Evolutionary conservation across 1,140 invertebrate genomes (phyloP), one percentile per base, ranked within the genome.

Genomic region (Philotrypesis tridentata): DNA sequence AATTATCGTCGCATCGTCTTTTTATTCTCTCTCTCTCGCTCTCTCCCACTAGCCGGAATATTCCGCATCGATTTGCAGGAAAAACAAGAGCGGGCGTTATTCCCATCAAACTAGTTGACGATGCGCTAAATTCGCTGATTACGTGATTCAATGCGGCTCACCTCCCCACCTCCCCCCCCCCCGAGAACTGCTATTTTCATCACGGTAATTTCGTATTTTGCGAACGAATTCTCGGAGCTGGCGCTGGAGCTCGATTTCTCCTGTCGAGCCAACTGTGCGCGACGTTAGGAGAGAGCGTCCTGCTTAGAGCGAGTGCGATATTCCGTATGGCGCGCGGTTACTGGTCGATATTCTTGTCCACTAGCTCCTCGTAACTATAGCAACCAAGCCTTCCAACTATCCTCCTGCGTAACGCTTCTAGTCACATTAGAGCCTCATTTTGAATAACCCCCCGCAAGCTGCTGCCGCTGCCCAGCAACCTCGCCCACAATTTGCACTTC

Each of bases 301-400:
- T 37, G 33, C 65, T 55, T 25, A 43, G 2, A 82, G 82, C 79
- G 82, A 86, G 83, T 85, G 72, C 83, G 85, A 88, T 85, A 84
- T 84, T 86, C 87, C 85, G 85, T 81, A 82, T n/a, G n/a, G n/a
- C n/a, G n/a, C n/a, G 82, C 79, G 85, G 85, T 85, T 87, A 40
- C 84, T 84, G 87, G 79, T 89, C 88, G 86, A 89, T 88, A 89
- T 89, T 86, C 84, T 83, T 87, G 85, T 87, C 85, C 61, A 5
- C 48, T 55, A 14, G 12, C 87, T 86, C 84, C 83, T 85, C 82
- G 88, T 89, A 89, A 88, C 89, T 89, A 89, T 89, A 89, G 88
- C 88, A 89, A 89, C 89, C n/a, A 76, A 73, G 81, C 84, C 80
- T 88, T 85, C 83, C 82, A 85, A 87, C 81, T 82, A 88, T 84